Conservation (phyloP, 2,797 vertebrate genomes). For the Graptemys geographica region DNA sequence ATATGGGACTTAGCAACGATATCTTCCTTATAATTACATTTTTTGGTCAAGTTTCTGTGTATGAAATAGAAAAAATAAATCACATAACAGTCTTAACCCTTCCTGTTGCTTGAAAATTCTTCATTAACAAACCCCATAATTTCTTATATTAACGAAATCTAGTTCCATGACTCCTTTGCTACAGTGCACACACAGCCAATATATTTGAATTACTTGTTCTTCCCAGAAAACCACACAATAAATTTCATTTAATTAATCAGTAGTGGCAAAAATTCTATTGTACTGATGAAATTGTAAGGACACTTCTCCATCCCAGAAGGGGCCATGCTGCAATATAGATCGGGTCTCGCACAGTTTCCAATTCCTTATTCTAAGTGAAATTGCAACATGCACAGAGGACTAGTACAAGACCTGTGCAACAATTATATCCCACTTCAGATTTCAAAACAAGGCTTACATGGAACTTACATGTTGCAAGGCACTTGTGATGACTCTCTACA, state of each 20-base stretch:
- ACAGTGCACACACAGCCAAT: neutral
- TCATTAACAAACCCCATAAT: constrained; percentile 5
- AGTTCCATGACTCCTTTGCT: neutral
- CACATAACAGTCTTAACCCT: neutral
- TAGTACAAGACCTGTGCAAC: neutral
- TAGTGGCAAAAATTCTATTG: neutral
- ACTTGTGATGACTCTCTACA: neutral
- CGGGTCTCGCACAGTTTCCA: neutral
- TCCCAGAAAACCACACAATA: neutral
- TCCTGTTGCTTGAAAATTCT: neutral
- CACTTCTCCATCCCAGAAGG: neutral
- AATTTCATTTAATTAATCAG: neutral
- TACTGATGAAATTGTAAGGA: constrained; percentile 19
- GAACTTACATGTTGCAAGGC: no score
- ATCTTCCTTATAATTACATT: neutral
- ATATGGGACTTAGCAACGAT: neutral
- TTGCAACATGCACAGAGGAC: neutral
- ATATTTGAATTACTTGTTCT: neutral
- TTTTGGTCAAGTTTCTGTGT: neutral
- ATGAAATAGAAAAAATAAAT: neutral
- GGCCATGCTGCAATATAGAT: neutral
- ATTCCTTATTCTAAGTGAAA: neutral
- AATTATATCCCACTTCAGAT: neutral
- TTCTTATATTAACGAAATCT: neutral
- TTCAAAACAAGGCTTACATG: neutral